phyloP scores from a whole-genome alignment of 2,113 vertebrate genomes.

The Zingel zingel region DNA sequence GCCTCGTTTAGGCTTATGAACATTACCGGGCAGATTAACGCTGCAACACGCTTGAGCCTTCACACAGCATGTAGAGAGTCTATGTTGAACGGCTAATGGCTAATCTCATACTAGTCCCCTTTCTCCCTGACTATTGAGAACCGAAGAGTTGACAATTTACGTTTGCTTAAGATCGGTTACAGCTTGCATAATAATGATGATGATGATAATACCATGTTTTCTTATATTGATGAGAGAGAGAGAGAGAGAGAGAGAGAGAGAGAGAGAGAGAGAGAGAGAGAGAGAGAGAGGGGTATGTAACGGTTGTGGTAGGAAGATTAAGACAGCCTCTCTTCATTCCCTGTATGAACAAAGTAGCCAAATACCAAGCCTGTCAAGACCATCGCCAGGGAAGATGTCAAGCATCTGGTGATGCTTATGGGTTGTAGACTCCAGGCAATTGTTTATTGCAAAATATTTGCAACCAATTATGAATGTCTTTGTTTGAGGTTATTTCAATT shows the following conservation, averaged over 20 bases:
- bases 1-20: conserved; percentile 74
- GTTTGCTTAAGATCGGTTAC: conserved; percentile 11
- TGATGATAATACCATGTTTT: background rate
- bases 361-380: conserved; percentile 22
- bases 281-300: background rate
- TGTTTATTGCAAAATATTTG: background rate
- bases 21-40: conserved; percentile 80
- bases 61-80: conserved; percentile 65
- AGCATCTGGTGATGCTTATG: background rate
- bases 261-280: background rate
- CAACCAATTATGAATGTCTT: background rate
- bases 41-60: conserved; percentile 72
- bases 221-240: background rate
- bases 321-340: conserved; percentile 3
- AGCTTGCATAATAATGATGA: background rate
- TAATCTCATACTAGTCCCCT: conserved; percentile 73
- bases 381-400: conserved; percentile 26
- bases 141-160: conserved; percentile 10
- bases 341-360: conserved; percentile 18
- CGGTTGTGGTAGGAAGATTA: conserved; percentile 11
- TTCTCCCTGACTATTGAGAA: conserved; percentile 45
- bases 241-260: background rate
- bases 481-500: background rate
- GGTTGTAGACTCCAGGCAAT: background rate
- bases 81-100: conserved; percentile 71